A percentile compares a stretch with the other conserved stretches of the same genome.
phyloP scores from a whole-genome alignment of 2,797 vertebrate species.

The Neomorphus geoffroyi region DNA sequence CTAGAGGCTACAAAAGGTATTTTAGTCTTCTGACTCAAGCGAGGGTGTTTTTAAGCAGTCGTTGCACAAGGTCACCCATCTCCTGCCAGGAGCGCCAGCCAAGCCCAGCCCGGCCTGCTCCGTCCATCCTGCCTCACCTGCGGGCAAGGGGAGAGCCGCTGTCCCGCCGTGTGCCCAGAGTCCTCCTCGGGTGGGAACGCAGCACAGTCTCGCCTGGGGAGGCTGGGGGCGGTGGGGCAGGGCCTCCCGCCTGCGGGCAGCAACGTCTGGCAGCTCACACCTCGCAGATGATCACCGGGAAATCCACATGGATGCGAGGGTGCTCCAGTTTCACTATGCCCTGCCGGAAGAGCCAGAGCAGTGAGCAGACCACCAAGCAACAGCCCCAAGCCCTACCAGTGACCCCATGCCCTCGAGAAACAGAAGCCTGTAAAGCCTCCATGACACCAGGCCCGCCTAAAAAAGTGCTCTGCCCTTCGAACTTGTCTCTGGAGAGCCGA shows the following conservation, averaged over 20 bases:
- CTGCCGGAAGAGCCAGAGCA: slow-evolving; percentile 73
- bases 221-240: slow-evolving; percentile 2
- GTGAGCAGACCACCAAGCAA: not conserved
- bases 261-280: slow-evolving; percentile 77
- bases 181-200: slow-evolving; percentile 30
- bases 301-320: slow-evolving; percentile 95
- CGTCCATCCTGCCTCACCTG: not conserved
- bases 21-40: slow-evolving; percentile 48
- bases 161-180: not conserved
- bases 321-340: slow-evolving; percentile 93
- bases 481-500: not conserved
- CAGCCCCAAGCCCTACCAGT: too few species aligned
- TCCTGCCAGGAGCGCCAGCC: slow-evolving; percentile 1
- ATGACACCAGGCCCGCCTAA: not conserved
- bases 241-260: not conserved
- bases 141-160: not conserved
- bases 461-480: not conserved
- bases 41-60: slow-evolving; percentile 40
- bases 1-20: slow-evolving; percentile 44
- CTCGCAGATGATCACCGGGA: slow-evolving; percentile 96
- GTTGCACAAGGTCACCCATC: slow-evolving; percentile 17
- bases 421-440: fast-evolving
- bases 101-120: slow-evolving; percentile 1
- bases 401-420: fast-evolving
- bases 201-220: not conserved